phyloP scores from a whole-genome alignment of 2,888 invertebrate species.

The Macrosiphum euphorbiae region DNA sequence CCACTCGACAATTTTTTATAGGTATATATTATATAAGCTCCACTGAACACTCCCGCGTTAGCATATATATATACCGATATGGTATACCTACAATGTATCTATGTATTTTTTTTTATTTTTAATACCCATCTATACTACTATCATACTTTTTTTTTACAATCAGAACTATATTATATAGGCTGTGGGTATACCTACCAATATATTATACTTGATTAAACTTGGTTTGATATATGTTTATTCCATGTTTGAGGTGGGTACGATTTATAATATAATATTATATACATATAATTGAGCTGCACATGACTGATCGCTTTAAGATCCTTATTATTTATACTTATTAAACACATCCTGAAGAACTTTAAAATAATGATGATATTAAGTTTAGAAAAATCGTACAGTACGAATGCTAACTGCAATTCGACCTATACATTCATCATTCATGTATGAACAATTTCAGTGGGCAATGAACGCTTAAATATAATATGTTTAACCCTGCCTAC shows the following conservation, averaged over 20 bases:
- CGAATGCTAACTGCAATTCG: background rate
- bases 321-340: background rate
- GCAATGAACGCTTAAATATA: background rate
- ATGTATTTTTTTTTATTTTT: background rate
- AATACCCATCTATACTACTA: background rate
- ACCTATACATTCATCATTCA: background rate
- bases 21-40: conserved; percentile 24
- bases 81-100: background rate
- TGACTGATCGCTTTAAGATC: background rate
- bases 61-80: too few relatives aligned
- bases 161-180: background rate
- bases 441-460: background rate
- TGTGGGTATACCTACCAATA: background rate
- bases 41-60: conserved; percentile 13
- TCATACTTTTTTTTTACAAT: conserved; percentile 10
- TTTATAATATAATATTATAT: background rate
- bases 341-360: too few relatives aligned
- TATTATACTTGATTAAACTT: background rate
- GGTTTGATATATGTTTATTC: background rate
- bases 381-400: too few relatives aligned
- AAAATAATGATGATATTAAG: too few relatives aligned
- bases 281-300: background rate
- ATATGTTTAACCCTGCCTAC: background rate
- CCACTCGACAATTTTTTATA: conserved; percentile 44
- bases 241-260: background rate